Conservation (phyloP, 1,140 invertebrate species). For the Cephus cinctus region DNA sequence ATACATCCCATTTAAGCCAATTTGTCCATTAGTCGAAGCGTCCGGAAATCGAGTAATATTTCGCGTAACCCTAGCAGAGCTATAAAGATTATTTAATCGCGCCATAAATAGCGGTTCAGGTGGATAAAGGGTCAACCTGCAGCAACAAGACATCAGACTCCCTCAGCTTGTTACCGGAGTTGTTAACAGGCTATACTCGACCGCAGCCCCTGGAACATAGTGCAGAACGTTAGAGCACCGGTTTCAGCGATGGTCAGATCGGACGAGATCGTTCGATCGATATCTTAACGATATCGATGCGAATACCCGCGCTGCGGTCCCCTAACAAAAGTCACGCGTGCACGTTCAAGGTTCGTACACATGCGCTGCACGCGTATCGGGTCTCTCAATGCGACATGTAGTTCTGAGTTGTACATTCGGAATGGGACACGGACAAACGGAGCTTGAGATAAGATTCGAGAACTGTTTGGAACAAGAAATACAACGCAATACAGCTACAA, state of each 20-base stretch:
- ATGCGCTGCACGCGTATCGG: not conserved
- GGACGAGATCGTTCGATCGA: not conserved
- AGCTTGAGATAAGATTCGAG: not conserved
- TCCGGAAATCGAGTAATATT: not conserved
- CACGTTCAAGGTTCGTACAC: not conserved
- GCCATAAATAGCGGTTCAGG: not conserved
- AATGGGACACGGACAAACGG: no score
- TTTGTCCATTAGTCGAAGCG: not conserved
- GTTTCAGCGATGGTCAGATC: not conserved
- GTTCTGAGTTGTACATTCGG: not conserved
- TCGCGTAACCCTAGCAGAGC: not conserved
- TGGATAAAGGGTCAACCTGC: not conserved
- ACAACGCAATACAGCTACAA: no score
- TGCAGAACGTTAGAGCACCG: not conserved
- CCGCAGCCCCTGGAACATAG: not conserved
- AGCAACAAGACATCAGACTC: not conserved
- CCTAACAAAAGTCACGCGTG: not conserved
- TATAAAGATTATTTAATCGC: not conserved
- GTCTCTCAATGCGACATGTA: not conserved
- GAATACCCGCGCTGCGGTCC: not conserved
- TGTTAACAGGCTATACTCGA: not conserved
- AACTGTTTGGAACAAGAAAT: not conserved
- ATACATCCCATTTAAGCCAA: no score
- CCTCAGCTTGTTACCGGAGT: conserved; percentile 1
- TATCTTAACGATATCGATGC: not conserved